These are phyloP conservation scores for Montipora capricornis DNA, from an alignment of 64 coral and sea anemone genomes.

Conservation along the genomic window DNA sequence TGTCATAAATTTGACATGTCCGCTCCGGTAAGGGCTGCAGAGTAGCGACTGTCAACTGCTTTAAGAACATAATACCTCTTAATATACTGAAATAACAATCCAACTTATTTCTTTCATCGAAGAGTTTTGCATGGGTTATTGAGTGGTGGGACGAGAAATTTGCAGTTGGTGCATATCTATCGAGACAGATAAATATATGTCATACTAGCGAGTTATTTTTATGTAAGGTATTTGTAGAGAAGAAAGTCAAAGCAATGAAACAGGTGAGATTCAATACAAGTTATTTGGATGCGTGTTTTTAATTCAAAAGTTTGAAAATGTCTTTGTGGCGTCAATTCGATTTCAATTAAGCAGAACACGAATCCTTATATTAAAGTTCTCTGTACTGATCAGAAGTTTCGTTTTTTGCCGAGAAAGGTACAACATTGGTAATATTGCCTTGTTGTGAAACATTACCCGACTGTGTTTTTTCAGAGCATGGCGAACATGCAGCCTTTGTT, in stretches of 20 bases:
- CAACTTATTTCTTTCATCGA: not conserved
- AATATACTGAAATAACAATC: not conserved
- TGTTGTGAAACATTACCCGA: not conserved
- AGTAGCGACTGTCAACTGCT: not conserved
- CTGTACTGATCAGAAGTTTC: not conserved
- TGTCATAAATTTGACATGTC: slow-evolving; percentile 8
- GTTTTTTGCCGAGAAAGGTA: not conserved
- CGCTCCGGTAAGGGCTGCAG: slow-evolving; percentile 18
- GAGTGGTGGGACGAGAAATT: not conserved
- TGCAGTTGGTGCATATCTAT: not conserved
- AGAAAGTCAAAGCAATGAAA: not conserved
- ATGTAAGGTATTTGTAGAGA: not conserved
- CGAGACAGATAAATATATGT: not conserved
- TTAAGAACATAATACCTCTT: not conserved
- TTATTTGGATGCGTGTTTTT: not conserved
- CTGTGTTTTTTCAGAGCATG: not conserved
- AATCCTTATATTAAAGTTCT: no score
- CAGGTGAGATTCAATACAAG: not conserved
- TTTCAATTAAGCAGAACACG: no score
- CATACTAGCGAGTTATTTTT: not conserved
- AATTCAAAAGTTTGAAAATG: not conserved
- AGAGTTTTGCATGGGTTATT: not conserved
- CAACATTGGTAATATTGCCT: not conserved
- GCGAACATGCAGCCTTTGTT: not conserved
- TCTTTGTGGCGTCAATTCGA: not conserved